Evolutionary conservation across 2,888 invertebrate species (phyloP), one percentile per base, ranked within the genome.

Genomic region (Athrips mouffetella): DNA sequence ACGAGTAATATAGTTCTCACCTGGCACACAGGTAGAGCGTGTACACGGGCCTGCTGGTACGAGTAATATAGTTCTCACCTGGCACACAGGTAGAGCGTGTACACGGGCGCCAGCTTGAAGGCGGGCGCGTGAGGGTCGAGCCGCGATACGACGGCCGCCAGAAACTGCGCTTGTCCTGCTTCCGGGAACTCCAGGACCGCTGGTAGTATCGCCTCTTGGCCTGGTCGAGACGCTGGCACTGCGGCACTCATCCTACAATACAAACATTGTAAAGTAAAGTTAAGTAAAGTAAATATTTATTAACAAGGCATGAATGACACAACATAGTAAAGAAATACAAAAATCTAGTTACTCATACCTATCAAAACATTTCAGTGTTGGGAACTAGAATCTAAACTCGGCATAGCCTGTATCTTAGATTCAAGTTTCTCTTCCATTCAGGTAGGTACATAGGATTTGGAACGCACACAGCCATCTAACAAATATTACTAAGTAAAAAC

Each of bases 41-140:
- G 23, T 23, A 23, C 13, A 1, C 5, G 31, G 11, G 2, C 2
- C 11, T 2, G 1, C 4, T 15, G 10, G 35, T 13, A 6, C 1
- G 18, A 2, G 3, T 7, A 15, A 16, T 5, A 13, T 16, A 59
- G n/a, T n/a, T n/a, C n/a, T 65, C 67, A 91, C 91, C 96, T 91
- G 53, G 97, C 96, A 60, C 97, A 96, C 72, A 99, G 90, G 81
- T 99, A 99, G 18, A 99, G 91, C 1, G 98, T 95, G 85, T 99
- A 99, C 20, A 98, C 98, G 0, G 99, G 99, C 1, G 99, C 96
- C 54, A 99, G 90, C 74, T 98, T 97, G 89, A 99, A 99, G 60
- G 96, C 95, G 8, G 95, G 95, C 51, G 93, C 92, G 72, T 94
- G 94, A 10, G 96, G 96, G 77, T 97, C 97, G 58, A 97, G 91